These are phyloP conservation scores for Anguilla marmorata DNA, from an alignment of 2,797 vertebrate species.

Conservation along the genomic window DNA sequence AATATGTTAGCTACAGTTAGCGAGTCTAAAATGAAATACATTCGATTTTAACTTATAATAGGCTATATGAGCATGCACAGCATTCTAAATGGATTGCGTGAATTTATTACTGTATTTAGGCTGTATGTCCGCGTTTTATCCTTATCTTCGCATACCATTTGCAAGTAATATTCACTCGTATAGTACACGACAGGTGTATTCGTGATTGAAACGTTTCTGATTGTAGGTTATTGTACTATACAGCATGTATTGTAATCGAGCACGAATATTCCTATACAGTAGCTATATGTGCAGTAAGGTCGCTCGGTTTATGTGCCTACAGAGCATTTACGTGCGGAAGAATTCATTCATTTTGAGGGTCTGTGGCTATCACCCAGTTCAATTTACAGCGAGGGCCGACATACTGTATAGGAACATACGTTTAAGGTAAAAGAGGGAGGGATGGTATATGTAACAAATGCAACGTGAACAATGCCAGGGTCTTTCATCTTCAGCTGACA, in stretches of 20 bases:
- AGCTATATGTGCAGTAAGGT: background rate
- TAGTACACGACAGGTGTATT: constrained; percentile 16
- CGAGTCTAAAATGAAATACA: background rate
- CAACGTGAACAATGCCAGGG: constrained; percentile 3
- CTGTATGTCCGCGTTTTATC: background rate
- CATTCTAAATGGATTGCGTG: background rate
- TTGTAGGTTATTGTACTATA: background rate
- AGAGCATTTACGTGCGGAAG: background rate
- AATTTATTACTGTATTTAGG: background rate
- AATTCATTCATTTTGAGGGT: constrained; percentile 1
- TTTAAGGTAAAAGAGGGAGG: constrained; percentile 20
- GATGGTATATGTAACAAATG: constrained; percentile 12
- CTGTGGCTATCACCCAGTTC: background rate
- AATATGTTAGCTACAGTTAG: background rate
- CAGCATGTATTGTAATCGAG: background rate
- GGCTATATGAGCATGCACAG: too few relatives aligned
- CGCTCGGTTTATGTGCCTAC: constrained; percentile 13
- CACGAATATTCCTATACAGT: background rate
- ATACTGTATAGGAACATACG: background rate
- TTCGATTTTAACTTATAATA: background rate
- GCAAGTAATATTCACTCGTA: background rate
- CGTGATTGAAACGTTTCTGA: constrained; percentile 16
- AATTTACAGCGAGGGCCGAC: constrained; percentile 25
- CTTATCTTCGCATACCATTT: constrained; percentile 10
- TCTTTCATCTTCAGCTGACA: background rate